A percentile compares a stretch with the other conserved stretches of the same genome.
Evolutionary conservation across 2,113 vertebrate species (phyloP).

Genomic region (Nyctibius bracteatus): DNA sequence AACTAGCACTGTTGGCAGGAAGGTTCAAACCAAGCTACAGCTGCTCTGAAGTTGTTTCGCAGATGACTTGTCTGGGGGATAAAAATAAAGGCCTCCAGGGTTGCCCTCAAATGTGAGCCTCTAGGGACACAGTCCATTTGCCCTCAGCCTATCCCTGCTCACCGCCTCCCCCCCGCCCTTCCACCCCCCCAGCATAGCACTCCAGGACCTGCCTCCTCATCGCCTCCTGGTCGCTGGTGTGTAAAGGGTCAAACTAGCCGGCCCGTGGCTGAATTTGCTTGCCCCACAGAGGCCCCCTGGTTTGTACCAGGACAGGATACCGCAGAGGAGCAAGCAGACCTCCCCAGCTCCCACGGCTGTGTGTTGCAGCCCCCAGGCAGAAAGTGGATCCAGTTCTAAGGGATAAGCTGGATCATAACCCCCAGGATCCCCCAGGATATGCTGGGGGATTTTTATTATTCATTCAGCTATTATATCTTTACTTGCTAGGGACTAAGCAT

Average conservation of each 20-base stretch:
- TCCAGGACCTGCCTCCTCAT: neutral
- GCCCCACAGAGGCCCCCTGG: neutral
- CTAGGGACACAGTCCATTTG: neutral
- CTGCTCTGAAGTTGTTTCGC: neutral
- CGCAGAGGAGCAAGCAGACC: neutral
- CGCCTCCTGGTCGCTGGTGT: fast-evolving
- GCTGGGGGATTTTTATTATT: neutral
- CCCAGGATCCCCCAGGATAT: neutral
- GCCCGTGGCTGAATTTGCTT: neutral
- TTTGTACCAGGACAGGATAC: neutral
- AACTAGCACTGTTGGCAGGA: neutral
- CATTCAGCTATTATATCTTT: neutral
- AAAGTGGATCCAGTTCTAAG: neutral
- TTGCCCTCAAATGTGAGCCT: fast-evolving
- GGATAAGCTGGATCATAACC: neutral
- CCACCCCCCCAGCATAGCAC: fast-evolving
- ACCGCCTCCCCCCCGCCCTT: too few relatives aligned
- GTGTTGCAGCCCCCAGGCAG: fast-evolving
- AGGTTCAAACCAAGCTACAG: neutral
- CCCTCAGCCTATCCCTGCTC: neutral
- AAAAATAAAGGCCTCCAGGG: neutral
- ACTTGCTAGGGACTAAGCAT: neutral
- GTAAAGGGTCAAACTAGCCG: neutral
- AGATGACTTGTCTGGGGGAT: neutral
- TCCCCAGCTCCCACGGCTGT: neutral